Evolutionary conservation across 2,113 vertebrate species (phyloP).

Genomic region (Labeo catla): DNA sequence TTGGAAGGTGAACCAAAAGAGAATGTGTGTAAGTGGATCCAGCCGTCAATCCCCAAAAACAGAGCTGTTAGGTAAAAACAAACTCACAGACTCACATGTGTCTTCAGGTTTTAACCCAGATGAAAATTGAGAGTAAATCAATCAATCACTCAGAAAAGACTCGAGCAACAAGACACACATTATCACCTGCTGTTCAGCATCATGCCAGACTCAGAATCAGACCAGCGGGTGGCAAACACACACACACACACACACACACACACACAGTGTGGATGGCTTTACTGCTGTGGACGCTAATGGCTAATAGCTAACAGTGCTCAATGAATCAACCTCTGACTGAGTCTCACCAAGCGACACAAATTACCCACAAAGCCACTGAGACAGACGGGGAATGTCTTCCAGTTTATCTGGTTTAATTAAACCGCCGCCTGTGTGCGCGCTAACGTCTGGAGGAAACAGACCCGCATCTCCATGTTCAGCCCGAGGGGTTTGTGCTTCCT

Average conservation of each 20-base stretch:
- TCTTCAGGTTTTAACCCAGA: neutral
- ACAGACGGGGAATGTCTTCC: neutral
- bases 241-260: constrained; percentile 2
- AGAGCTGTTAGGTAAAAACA: neutral
- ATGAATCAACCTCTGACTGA: constrained; percentile 39
- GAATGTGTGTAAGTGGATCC: neutral
- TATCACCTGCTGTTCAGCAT: neutral
- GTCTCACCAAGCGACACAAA: constrained; percentile 43
- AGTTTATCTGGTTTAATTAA: neutral
- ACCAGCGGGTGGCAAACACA: neutral
- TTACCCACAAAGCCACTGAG: constrained; percentile 30
- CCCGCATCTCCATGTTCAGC: neutral
- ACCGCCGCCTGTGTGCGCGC: neutral
- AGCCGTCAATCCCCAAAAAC: neutral
- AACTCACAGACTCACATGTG: neutral
- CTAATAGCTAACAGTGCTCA: constrained; percentile 34
- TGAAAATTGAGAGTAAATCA: neutral
- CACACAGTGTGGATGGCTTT: neutral
- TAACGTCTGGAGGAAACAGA: neutral
- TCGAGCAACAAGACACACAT: neutral
- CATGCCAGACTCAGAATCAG: no score
- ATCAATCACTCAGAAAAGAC: neutral
- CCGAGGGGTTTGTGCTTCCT: neutral
- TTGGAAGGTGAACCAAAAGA: no score
- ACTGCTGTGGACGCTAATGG: constrained; percentile 24